A percentile compares a stretch with the other conserved stretches of the same genome.
These are phyloP conservation scores for Corythornis madagascariensis DNA, from an alignment of 2,113 vertebrate species.

Conservation along the genomic window DNA sequence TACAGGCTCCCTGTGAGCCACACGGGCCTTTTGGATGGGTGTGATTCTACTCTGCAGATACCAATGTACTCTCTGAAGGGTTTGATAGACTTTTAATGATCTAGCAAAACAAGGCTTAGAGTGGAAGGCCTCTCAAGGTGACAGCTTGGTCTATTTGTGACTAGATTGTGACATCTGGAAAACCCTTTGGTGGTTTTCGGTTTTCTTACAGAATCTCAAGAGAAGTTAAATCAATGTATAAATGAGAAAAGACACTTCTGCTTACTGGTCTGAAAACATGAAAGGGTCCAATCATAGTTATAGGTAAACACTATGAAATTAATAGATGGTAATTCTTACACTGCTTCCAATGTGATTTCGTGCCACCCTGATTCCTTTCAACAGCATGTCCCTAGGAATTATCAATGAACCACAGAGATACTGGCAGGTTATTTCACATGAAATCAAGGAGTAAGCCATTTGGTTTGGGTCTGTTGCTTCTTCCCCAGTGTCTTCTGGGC, in stretches of 20 bases:
- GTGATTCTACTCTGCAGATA: background rate
- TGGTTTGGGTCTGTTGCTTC: background rate
- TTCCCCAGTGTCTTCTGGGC: background rate
- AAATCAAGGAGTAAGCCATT: background rate
- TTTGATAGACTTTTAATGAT: background rate
- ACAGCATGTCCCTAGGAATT: background rate
- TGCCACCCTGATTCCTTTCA: background rate
- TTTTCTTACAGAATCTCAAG: conserved; percentile 14
- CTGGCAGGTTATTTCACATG: background rate
- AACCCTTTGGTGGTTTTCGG: conserved; percentile 3
- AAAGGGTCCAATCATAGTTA: background rate
- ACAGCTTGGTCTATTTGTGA: background rate
- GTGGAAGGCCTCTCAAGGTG: background rate
- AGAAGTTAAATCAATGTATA: background rate
- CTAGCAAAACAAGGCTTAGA: background rate
- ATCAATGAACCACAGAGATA: background rate
- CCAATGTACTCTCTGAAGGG: background rate
- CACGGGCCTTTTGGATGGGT: background rate
- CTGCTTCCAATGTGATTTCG: background rate
- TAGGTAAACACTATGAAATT: background rate
- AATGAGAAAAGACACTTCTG: background rate
- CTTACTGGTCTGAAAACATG: background rate
- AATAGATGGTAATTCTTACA: background rate
- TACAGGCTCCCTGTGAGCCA: background rate
- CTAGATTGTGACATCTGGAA: background rate